These are phyloP conservation scores for Gasterosteus aculeatus DNA, from an alignment of 2,113 vertebrate species.

Conservation along the genomic window DNA sequence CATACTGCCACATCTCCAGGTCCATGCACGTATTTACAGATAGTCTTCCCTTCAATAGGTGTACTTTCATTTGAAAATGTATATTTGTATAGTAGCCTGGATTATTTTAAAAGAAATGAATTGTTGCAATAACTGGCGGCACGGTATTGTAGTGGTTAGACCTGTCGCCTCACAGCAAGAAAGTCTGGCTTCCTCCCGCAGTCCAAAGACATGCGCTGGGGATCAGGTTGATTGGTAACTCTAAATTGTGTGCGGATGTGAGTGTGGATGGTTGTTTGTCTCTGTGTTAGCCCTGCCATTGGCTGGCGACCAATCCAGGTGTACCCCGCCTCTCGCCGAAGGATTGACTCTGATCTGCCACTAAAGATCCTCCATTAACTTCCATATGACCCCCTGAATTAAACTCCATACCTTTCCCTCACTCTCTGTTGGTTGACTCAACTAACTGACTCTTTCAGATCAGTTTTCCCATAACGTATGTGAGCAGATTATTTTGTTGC, in stretches of 20 bases:
- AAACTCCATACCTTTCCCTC: neutral
- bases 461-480: neutral
- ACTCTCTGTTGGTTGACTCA: neutral
- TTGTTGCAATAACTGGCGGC: too few relatives aligned
- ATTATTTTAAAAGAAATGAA: too few relatives aligned
- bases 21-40: neutral
- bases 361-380: neutral
- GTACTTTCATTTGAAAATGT: neutral
- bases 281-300: too few relatives aligned
- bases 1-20: neutral
- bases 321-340: too few relatives aligned
- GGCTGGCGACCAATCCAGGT: too few relatives aligned
- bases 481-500: neutral
- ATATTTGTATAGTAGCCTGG: neutral
- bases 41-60: neutral
- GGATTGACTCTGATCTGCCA: neutral
- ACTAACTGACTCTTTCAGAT: neutral
- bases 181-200: too few relatives aligned
- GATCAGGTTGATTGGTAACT: too few relatives aligned
- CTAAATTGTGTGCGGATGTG: too few relatives aligned
- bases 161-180: too few relatives aligned
- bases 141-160: too few relatives aligned
- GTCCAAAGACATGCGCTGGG: too few relatives aligned
- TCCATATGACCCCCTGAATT: neutral
- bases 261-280: too few relatives aligned